Conservation (phyloP, 2,888 invertebrate species). For the Synanthedon formicaeformis region DNA sequence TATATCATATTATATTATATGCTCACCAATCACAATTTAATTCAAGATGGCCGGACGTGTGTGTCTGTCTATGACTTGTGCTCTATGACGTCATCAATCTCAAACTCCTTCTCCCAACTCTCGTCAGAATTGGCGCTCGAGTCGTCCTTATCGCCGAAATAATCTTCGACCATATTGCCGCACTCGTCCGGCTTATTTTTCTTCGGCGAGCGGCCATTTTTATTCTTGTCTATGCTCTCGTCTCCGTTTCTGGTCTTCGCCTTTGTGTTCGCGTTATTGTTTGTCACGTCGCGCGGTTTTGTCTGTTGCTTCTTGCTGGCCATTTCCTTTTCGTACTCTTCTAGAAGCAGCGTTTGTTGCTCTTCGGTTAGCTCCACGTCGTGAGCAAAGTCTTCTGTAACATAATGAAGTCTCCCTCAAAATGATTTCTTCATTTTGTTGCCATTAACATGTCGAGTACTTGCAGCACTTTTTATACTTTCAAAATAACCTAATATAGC, state of each 20-base stretch:
- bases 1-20: too few relatives aligned
- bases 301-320: constrained; percentile 48
- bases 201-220: constrained; percentile 39
- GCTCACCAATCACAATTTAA: not conserved
- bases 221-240: constrained; percentile 18
- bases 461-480: too few relatives aligned
- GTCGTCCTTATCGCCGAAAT: constrained; percentile 63
- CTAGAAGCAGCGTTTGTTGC: constrained; percentile 75
- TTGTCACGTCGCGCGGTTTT: constrained; percentile 37
- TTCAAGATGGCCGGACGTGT: constrained; percentile 15
- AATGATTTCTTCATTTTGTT: not conserved
- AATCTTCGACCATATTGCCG: constrained; percentile 66
- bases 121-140: constrained; percentile 67
- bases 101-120: constrained; percentile 74
- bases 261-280: constrained; percentile 37
- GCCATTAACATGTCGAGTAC: not conserved
- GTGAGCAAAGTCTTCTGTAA: constrained; percentile 73
- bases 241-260: constrained; percentile 34
- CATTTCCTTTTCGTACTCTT: constrained; percentile 77
- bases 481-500: too few relatives aligned
- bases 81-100: constrained; percentile 48
- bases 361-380: constrained; percentile 78
- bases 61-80: constrained; percentile 34
- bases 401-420: constrained; percentile 1
- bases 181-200: constrained; percentile 53